Conservation (phyloP, 1,140 invertebrate species). For the Drosophila burlai region DNA sequence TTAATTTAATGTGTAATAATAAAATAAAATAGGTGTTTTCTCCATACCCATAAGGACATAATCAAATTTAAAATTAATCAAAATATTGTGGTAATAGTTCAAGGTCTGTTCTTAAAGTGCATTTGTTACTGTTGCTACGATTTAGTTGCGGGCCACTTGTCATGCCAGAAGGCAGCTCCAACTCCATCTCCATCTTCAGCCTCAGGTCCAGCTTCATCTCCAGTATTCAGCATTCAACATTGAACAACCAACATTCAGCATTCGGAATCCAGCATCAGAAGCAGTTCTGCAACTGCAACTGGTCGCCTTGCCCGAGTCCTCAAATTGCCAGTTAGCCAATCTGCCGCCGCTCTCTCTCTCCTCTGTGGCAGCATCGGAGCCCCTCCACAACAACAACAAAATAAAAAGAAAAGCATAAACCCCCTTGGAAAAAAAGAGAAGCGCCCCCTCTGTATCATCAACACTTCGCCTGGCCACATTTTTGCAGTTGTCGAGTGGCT, state of each 20-base stretch:
- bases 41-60: no score
- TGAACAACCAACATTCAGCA: constrained; percentile 22
- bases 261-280: constrained; percentile 41
- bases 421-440: constrained; percentile 27
- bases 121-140: constrained; percentile 38
- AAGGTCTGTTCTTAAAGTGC: neutral
- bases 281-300: constrained; percentile 50
- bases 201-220: neutral
- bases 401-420: constrained; percentile 8
- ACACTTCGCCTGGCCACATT: constrained; percentile 59
- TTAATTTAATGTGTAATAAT: no score
- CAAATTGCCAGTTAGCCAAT: constrained; percentile 69
- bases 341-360: constrained; percentile 15
- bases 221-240: constrained; percentile 24
- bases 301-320: constrained; percentile 51
- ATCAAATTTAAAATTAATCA: neutral
- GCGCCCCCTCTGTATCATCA: constrained; percentile 32
- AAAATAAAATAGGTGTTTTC: neutral
- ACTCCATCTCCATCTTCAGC: neutral
- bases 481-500: constrained; percentile 78
- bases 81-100: neutral
- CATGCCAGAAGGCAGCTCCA: constrained; percentile 59
- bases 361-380: constrained; percentile 5
- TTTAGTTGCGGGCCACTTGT: constrained; percentile 69
- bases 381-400: neutral